Evolutionary conservation across 2,888 invertebrate genomes (phyloP).

Genomic region (Cataglyphis cursor): DNA sequence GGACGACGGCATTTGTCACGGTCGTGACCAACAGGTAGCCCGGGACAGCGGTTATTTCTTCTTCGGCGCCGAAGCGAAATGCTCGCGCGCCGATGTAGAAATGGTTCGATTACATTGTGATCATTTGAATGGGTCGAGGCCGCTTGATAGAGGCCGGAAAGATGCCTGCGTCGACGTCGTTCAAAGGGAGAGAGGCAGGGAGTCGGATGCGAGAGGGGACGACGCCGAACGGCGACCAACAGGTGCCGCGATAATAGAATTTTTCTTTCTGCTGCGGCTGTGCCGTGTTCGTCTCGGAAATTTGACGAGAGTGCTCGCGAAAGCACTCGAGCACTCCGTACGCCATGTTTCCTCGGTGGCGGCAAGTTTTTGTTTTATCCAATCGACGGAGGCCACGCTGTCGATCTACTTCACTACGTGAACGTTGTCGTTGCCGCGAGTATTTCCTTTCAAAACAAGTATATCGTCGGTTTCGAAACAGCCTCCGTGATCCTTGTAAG

Average conservation of each 20-base stretch:
- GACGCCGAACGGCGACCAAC: constrained; percentile 58
- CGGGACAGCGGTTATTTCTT: constrained; percentile 49
- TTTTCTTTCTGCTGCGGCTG: constrained; percentile 44
- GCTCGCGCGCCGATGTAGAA: constrained; percentile 22
- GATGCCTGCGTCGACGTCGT: constrained; percentile 37
- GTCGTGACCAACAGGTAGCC: constrained; percentile 60
- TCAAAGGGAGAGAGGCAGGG: background rate
- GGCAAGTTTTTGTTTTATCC: constrained; percentile 31
- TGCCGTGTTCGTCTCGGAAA: constrained; percentile 21
- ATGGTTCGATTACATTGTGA: constrained; percentile 60
- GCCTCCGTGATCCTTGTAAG: background rate
- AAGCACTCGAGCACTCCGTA: background rate
- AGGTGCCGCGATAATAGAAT: constrained; percentile 64
- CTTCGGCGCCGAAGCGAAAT: background rate
- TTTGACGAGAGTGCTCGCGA: constrained; percentile 22
- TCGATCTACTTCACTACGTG: background rate
- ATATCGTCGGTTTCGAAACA: background rate
- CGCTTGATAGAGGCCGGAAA: constrained; percentile 41
- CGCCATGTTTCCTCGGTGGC: constrained; percentile 2
- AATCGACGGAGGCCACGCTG: background rate
- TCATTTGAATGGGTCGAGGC: constrained; percentile 55
- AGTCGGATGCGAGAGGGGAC: constrained; percentile 21
- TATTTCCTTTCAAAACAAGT: constrained; percentile 32
- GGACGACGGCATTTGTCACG: constrained; percentile 49
- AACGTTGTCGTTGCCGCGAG: background rate